These are phyloP conservation scores for Marronus borbonicus DNA, from an alignment of 2,888 invertebrate genomes.

Conservation along the genomic window DNA sequence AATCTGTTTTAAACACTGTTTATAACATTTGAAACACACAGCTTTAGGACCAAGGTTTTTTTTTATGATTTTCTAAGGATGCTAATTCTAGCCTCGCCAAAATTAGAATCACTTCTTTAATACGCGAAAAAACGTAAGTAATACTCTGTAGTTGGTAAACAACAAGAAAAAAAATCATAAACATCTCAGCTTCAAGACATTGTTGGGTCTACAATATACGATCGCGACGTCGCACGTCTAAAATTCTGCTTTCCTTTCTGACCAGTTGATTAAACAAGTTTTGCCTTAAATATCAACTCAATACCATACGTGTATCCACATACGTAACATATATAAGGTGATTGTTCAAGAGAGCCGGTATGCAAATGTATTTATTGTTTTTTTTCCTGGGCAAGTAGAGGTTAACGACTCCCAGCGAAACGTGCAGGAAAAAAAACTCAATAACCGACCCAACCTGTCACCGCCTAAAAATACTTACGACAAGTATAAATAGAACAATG, in stretches of 20 bases:
- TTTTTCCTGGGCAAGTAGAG: conserved; percentile 18
- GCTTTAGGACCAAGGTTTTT: no score
- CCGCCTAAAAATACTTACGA: conserved; percentile 15
- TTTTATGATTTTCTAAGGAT: no score
- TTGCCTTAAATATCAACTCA: neutral
- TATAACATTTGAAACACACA: no score
- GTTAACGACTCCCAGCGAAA: conserved; percentile 10
- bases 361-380: conserved; percentile 27
- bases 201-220: neutral
- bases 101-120: no score
- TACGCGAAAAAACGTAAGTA: no score
- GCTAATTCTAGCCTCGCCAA: no score
- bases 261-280: conserved; percentile 6
- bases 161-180: neutral
- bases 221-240: neutral
- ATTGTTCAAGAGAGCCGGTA: conserved; percentile 11
- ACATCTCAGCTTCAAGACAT: neutral
- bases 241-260: neutral
- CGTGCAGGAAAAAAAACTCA: neutral
- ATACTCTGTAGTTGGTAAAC: neutral
- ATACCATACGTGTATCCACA: no score
- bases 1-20: no score
- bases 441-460: neutral
- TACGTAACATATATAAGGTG: neutral
- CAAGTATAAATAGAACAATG: conserved; percentile 25